These are phyloP conservation scores for Oophaga sylvatica DNA, from an alignment of 2,797 vertebrate genomes.

Conservation along the genomic window DNA sequence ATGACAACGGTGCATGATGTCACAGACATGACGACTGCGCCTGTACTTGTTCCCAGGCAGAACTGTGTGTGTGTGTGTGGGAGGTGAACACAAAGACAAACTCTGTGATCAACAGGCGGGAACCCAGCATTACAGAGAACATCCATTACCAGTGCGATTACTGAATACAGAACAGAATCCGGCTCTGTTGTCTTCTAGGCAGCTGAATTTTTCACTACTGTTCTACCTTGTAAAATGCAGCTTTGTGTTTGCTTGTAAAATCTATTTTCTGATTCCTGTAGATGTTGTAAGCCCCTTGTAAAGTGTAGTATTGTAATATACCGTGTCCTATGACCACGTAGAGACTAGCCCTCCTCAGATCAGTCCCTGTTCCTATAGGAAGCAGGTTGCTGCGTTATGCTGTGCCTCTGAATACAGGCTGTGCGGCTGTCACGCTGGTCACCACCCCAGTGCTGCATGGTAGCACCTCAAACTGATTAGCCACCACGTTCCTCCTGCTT, in stretches of 20 bases:
- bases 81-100: constrained; percentile 49
- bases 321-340: too few relatives aligned
- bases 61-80: constrained; percentile 41
- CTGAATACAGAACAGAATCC: not conserved
- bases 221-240: not conserved
- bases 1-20: constrained; percentile 50
- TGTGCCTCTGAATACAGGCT: too few relatives aligned
- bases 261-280: not conserved
- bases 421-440: too few relatives aligned
- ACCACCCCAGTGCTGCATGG: too few relatives aligned
- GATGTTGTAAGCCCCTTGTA: not conserved
- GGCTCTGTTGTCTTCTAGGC: not conserved
- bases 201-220: not conserved
- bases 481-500: too few relatives aligned
- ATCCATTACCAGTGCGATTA: not conserved
- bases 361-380: too few relatives aligned
- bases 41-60: constrained; percentile 55
- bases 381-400: too few relatives aligned
- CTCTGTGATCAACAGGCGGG: constrained; percentile 13
- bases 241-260: not conserved
- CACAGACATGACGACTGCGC: constrained; percentile 46
- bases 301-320: not conserved
- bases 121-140: constrained; percentile 15
- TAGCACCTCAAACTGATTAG: too few relatives aligned
- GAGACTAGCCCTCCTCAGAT: too few relatives aligned